Conservation (phyloP, 1,140 invertebrate species). For the Mya arenaria region DNA sequence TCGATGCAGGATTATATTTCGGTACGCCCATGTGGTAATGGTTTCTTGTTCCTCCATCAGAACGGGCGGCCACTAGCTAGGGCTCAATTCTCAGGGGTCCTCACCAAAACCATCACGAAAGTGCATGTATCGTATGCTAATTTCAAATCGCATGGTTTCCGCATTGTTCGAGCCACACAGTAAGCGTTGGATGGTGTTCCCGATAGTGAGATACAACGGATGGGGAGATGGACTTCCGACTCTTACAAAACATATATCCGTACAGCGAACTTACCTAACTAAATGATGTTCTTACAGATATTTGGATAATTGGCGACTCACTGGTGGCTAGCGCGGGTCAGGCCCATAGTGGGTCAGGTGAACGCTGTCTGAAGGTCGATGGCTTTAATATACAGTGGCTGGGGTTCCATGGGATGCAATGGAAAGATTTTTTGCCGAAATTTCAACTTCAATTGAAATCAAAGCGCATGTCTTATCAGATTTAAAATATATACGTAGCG, state of each 20-base stretch:
- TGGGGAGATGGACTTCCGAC: not conserved
- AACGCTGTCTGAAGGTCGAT: not conserved
- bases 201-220: not conserved
- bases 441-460: not conserved
- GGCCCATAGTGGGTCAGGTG: too few species aligned
- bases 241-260: not conserved
- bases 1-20: not conserved
- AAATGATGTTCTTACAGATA: not conserved
- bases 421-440: not conserved
- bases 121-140: too few species aligned
- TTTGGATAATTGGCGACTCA: not conserved
- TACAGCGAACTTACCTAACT: not conserved
- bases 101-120: too few species aligned
- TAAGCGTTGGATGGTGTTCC: not conserved
- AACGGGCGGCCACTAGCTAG: too few species aligned
- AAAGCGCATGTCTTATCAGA: too few species aligned
- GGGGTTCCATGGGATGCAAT: not conserved
- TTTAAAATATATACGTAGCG: too few species aligned
- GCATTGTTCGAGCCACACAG: too few species aligned
- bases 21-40: too few species aligned
- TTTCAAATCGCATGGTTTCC: too few species aligned
- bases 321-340: not conserved
- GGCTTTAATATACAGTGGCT: not conserved
- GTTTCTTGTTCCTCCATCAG: too few species aligned
- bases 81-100: too few species aligned